These are phyloP conservation scores for Anhinga anhinga DNA, from an alignment of 2,113 vertebrate species.

Conservation along the genomic window DNA sequence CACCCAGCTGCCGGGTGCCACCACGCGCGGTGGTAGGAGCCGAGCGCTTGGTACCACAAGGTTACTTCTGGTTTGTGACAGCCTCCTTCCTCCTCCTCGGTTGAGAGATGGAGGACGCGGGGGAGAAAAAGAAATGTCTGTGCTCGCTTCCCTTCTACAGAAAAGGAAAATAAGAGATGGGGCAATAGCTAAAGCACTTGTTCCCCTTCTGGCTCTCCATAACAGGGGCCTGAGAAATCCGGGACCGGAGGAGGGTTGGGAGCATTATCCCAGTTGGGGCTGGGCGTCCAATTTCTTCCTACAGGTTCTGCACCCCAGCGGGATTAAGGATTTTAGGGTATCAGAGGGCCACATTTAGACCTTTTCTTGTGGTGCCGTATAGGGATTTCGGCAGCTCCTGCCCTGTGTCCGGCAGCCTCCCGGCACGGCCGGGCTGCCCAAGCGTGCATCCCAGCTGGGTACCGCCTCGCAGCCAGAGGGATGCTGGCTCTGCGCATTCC, in stretches of 20 bases:
- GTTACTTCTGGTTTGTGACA: neutral
- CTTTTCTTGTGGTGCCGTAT: neutral
- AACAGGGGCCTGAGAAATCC: neutral
- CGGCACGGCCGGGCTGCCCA: neutral
- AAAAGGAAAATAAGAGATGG: neutral
- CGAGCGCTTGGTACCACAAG: fast-evolving
- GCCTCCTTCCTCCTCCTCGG: neutral
- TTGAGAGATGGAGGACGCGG: neutral
- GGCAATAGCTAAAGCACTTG: neutral
- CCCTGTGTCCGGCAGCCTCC: neutral
- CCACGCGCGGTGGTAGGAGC: neutral
- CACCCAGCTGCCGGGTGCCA: neutral
- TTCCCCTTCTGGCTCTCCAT: neutral
- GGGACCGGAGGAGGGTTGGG: neutral
- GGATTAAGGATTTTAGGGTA: neutral
- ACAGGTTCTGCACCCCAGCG: neutral
- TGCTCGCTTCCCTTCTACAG: neutral
- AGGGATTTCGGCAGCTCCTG: neutral
- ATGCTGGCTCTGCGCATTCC: neutral
- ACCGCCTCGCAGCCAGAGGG: neutral
- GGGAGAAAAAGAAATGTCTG: neutral
- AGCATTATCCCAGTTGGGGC: neutral
- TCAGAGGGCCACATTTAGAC: neutral
- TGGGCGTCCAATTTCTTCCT: neutral
- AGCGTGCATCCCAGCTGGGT: neutral